Evolutionary conservation across 1,140 invertebrate genomes (phyloP), one percentile per base, ranked within the genome.

Genomic region (Brachionus asplanchnoidis): DNA sequence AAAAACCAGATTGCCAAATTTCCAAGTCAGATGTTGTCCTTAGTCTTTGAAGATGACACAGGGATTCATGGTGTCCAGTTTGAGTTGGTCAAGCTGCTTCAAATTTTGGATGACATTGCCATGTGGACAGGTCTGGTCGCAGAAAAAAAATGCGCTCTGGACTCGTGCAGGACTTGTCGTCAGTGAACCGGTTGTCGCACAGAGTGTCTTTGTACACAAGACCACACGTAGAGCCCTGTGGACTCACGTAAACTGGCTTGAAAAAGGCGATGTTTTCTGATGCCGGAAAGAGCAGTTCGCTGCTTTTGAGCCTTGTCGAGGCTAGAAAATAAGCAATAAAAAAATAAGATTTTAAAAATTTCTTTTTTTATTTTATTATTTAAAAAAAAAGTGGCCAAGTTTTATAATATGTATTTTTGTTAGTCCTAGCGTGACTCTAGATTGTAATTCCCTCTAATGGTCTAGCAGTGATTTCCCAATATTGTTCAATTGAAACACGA

Each of bases 1-100:
- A 44, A 46, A 82, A 82, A 4, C 79, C 79, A 0, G 79, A 82
- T 26, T 82, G 17, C n/a, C 66, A 23, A 65, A 82, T 28, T 4
- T 20, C 23, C n/a, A 28, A n/a, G 36, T 60, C 42, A 1, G 65
- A 40, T 65, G 79, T 82, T 20, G 44, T 9, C 42, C 53, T 6
- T 17, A 82, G 79, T 82, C 79, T 82, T 68, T 82, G 40, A 65
- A 44, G 3, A 82, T 46, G 9, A 68, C 36, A 46, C 79, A 82
- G 8, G 79, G 65, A 68, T 68, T 82, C 79, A 65, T 60, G 9
- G 8, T 42, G 20, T 82, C 65, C 20, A 82, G 14, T 68, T 60
- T 42, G 8, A 82, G 79, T 8, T 82, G 79, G 5, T 82, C 79
- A 2, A 82, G 12, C 12, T 9, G 7, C 11, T 60, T 46, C 23